Percentiles rank a stretch among this genome's conserved stretches.
These are phyloP conservation scores for Pristionchus entomophagus DNA, from an alignment of 2,888 invertebrate genomes.

Conservation along the genomic window DNA sequence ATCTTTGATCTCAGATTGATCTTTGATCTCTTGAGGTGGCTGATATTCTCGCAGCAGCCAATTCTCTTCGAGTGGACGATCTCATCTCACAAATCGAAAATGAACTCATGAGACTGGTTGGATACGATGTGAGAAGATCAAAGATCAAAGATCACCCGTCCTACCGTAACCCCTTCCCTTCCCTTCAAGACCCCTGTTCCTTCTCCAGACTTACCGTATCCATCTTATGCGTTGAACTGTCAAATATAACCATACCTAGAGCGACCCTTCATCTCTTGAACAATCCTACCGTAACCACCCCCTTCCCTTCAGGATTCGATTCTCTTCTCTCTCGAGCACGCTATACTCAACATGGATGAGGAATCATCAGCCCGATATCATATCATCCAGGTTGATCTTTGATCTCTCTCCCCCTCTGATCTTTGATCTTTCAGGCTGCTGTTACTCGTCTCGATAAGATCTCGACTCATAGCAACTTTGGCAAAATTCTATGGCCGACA, in stretches of 20 bases:
- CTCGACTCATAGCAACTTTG: background rate
- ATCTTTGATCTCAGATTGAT: background rate
- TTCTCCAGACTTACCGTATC: too few species aligned
- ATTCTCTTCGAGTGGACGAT: background rate
- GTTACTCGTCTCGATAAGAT: background rate
- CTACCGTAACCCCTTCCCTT: background rate
- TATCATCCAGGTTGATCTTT: conserved; percentile 34
- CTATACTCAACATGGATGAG: background rate
- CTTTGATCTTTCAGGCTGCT: background rate
- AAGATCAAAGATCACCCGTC: too few species aligned
- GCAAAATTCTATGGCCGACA: background rate
- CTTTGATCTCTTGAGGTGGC: conserved; percentile 7
- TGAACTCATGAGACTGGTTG: background rate
- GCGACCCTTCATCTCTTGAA: too few species aligned
- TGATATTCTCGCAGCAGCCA: conserved; percentile 22
- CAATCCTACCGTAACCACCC: background rate
- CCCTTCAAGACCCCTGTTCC: background rate
- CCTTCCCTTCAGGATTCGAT: background rate
- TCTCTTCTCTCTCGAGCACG: conserved; percentile 29
- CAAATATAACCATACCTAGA: too few species aligned
- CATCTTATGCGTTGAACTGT: too few species aligned
- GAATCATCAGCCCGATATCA: background rate
- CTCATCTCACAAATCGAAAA: background rate
- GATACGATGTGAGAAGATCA: background rate
- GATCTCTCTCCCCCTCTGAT: background rate